Evolutionary conservation across 2,888 invertebrate species (phyloP).

Genomic region (Drosophila parthenogenetica): DNA sequence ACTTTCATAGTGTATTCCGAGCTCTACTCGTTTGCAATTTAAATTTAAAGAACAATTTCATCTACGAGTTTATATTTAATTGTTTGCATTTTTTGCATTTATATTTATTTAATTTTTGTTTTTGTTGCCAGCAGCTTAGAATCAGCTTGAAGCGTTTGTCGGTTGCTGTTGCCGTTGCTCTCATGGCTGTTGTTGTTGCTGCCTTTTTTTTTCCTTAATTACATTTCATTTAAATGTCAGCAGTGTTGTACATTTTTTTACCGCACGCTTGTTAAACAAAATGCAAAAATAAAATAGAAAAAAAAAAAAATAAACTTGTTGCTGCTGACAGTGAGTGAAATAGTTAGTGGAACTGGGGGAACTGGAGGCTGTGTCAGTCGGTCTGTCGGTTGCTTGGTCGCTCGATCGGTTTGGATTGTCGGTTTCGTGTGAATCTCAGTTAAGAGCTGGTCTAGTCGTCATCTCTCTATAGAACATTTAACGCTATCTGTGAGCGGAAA

Average conservation of each 20-base stretch:
- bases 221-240: slow-evolving; percentile 80
- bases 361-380: slow-evolving; percentile 39
- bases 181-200: slow-evolving; percentile 25
- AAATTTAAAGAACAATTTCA: slow-evolving; percentile 26
- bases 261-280: slow-evolving; percentile 62
- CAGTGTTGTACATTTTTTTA: slow-evolving; percentile 53
- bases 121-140: slow-evolving; percentile 43
- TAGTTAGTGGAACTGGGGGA: slow-evolving; percentile 5
- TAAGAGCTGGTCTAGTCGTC: slow-evolving; percentile 39
- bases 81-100: slow-evolving; percentile 28
- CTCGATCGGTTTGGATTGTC: not conserved
- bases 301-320: slow-evolving; percentile 10
- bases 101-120: slow-evolving; percentile 34
- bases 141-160: slow-evolving; percentile 49
- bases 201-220: slow-evolving; percentile 60
- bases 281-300: slow-evolving; percentile 40
- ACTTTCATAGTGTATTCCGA: slow-evolving; percentile 23
- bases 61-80: slow-evolving; percentile 11
- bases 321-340: slow-evolving; percentile 12
- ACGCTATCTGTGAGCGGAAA: slow-evolving; percentile 78
- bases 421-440: slow-evolving; percentile 52
- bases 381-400: slow-evolving; percentile 7
- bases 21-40: slow-evolving; percentile 17
- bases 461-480: slow-evolving; percentile 53
- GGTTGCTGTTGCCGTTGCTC: slow-evolving; percentile 15